Conservation (phyloP, 2,888 invertebrate genomes). For the Dermolepida albohirtum region DNA sequence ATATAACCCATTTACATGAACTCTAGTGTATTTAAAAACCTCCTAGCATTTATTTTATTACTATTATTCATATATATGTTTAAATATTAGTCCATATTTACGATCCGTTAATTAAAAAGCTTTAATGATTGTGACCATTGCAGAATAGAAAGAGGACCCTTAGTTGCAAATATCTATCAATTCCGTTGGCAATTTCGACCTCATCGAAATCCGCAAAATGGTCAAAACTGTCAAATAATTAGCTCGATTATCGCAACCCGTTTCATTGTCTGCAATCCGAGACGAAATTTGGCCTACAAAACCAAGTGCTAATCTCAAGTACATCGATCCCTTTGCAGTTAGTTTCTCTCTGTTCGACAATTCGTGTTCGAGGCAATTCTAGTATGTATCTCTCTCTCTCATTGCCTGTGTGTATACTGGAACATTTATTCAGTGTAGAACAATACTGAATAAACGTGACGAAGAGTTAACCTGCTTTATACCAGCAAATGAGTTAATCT, state of each 20-base stretch:
- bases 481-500: slow-evolving; percentile 33
- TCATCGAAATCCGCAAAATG: slow-evolving; percentile 12
- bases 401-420: not conserved
- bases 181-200: slow-evolving; percentile 5
- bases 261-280: slow-evolving; percentile 11
- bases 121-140: not conserved
- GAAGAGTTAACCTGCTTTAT: not conserved
- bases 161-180: not conserved
- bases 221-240: slow-evolving; percentile 22
- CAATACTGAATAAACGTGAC: slow-evolving; percentile 8
- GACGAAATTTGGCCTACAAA: slow-evolving; percentile 9
- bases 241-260: slow-evolving; percentile 16
- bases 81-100: no score
- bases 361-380: no score
- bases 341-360: slow-evolving; percentile 1
- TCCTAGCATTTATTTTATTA: no score
- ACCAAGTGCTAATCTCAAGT: slow-evolving; percentile 24
- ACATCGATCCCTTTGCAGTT: slow-evolving; percentile 30
- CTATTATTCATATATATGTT: no score
- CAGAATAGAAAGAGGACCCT: not conserved
- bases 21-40: no score
- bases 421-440: slow-evolving; percentile 6
- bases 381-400: no score
- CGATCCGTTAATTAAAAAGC: not conserved
- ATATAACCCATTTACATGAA: no score